Percentiles rank a stretch among this genome's conserved stretches.
phyloP scores from a whole-genome alignment of 2,797 vertebrate species.

The Eulemur albifrons region DNA sequence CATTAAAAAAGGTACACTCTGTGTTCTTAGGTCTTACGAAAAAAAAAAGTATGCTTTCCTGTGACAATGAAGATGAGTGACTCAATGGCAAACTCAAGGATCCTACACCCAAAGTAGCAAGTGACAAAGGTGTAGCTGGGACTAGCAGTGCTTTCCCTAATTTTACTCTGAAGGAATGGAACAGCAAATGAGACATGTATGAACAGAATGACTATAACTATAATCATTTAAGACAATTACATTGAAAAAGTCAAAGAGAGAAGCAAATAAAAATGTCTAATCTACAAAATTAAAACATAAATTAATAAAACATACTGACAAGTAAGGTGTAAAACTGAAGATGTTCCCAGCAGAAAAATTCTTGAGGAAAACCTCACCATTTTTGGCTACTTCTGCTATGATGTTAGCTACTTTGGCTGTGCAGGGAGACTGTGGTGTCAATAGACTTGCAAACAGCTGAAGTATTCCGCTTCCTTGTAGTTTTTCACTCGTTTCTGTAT shows the following conservation, averaged over 20 bases:
- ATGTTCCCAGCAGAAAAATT: conserved; percentile 87
- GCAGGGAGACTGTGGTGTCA: conserved; percentile 92
- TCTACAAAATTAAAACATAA: conserved; percentile 86
- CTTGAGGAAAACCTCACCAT: conserved; percentile 92
- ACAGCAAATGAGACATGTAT: conserved; percentile 45
- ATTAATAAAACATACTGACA: conserved; percentile 88
- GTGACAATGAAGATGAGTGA: not conserved
- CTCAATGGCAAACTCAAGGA: not conserved
- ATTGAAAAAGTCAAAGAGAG: conserved; percentile 61
- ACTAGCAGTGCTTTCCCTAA: not conserved
- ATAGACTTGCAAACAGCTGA: conserved; percentile 89
- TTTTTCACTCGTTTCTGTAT: conserved; percentile 95
- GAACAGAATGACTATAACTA: not conserved
- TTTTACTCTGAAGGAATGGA: conserved; percentile 1
- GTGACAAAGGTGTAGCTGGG: not conserved
- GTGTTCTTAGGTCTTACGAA: not conserved
- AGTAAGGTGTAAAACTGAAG: conserved; percentile 87
- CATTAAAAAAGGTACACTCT: not conserved
- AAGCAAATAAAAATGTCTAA: conserved; percentile 77
- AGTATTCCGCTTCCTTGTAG: conserved; percentile 95
- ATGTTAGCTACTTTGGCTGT: conserved; percentile 97
- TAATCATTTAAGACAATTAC: conserved; percentile 47
- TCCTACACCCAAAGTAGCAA: not conserved
- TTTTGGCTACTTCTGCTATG: conserved; percentile 99
- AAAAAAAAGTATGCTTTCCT: not conserved